Evolutionary conservation across 2,113 vertebrate species (phyloP).

Genomic region (Sminthopsis crassicaudata): DNA sequence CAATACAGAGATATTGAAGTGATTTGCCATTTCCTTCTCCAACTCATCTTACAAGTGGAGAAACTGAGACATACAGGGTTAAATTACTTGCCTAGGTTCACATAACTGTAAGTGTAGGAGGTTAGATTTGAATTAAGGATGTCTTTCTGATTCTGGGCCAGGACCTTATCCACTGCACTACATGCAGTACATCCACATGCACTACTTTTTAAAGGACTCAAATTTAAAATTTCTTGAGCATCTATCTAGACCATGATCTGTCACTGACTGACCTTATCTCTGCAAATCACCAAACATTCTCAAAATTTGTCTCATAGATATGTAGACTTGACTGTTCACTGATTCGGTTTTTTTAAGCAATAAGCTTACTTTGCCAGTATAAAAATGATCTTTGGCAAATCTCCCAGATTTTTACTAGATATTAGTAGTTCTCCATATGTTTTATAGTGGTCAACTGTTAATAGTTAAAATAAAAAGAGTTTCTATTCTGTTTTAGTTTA

Average conservation of each 20-base stretch:
- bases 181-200: background rate
- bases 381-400: background rate
- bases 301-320: no score
- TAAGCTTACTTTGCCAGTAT: background rate
- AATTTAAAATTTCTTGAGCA: background rate
- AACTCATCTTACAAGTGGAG: background rate
- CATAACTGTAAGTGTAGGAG: background rate
- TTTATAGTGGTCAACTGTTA: background rate
- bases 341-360: background rate
- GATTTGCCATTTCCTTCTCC: background rate
- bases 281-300: background rate
- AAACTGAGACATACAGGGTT: background rate
- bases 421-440: background rate
- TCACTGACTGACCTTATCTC: rapidly evolving
- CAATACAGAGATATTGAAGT: no score
- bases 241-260: rapidly evolving
- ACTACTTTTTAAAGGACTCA: background rate
- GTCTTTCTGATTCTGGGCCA: background rate
- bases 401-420: background rate
- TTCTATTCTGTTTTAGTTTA: background rate
- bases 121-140: background rate
- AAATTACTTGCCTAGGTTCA: background rate
- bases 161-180: background rate
- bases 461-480: background rate
- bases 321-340: background rate